Base-by-base conservation (phyloP, 2,797 vertebrate species). In the Hippopotamyrus pictus region DNA sequence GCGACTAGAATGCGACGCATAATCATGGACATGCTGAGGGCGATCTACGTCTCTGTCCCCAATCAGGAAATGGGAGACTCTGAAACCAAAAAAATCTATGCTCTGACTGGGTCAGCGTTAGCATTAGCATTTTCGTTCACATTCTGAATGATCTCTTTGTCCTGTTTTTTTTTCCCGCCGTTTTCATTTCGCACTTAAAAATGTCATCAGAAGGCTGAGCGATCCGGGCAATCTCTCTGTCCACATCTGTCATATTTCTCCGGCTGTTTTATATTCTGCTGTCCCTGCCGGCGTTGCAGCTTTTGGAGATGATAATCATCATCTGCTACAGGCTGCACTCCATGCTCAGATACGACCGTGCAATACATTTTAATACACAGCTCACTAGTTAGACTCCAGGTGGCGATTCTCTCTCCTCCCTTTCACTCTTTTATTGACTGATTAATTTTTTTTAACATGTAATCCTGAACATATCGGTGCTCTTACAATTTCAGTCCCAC, bases 221-320 rank as follows among this genome's bases (percentile, higher is more conserved):
- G 17, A 79, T 79, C 17, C 14, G 73, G 65, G 29, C 65, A 14
- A 69, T 69, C 65, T 69, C 65, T 69, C 65, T 69, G 65, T 41
- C 73, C 73, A 44, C 73, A 79, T 44, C 73, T 79, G 73, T 79
- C 37, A 44, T 79, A 44, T 79, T 41, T 79, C 73, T 37, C 37
- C 6, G 73, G 37, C 33, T 44, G 73, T 44, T 79, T 79, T 44
- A 44, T 79, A 79, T 44, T 79, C 73, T 79, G 73, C 73, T 79
- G 37, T 79, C 73, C 6, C 73, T n/a, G 5, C 73, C 37, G 5
- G 73, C 37, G 17, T 44, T 19, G 33, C 14, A n/a, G 73, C 73
- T 79, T 79, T 79, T 79, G 73, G 37, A 44, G 73, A 79, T 79
- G 73, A 79, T 79, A 44, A 79, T 79, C 37, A 79, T 79, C 73